Evolutionary conservation across 2,888 invertebrate genomes (phyloP).

Genomic region (Thumatha senex): DNA sequence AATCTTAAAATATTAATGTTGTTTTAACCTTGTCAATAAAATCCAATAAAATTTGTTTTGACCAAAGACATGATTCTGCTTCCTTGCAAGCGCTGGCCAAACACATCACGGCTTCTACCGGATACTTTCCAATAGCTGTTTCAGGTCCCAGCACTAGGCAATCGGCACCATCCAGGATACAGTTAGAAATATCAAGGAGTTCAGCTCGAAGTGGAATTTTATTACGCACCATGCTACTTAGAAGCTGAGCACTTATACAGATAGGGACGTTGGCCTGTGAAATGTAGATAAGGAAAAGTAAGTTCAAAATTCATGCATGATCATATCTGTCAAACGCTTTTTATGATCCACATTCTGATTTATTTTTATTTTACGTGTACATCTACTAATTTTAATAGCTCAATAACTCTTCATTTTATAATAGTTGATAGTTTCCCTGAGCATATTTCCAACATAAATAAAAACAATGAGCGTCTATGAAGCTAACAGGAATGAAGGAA

Average conservation of each 20-base stretch:
- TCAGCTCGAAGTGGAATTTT: conserved; percentile 82
- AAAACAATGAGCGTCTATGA: too few relatives aligned
- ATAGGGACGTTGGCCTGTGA: conserved; percentile 64
- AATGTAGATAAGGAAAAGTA: background rate
- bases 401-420: too few relatives aligned
- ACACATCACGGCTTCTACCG: conserved; percentile 73
- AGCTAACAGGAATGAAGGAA: too few relatives aligned
- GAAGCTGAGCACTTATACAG: conserved; percentile 58
- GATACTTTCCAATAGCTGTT: conserved; percentile 86
- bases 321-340: background rate
- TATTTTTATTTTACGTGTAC: too few relatives aligned
- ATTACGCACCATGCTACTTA: conserved; percentile 63
- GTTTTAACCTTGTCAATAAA: conserved; percentile 59
- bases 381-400: too few relatives aligned
- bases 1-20: too few relatives aligned
- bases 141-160: conserved; percentile 88
- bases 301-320: background rate
- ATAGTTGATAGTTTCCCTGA: too few relatives aligned
- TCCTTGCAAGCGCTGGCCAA: conserved; percentile 84
- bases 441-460: too few relatives aligned
- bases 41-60: conserved; percentile 68
- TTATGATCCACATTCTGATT: background rate
- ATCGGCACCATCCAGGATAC: conserved; percentile 89
- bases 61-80: conserved; percentile 88
- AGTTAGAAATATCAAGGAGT: conserved; percentile 87